Percentiles rank a stretch among this genome's conserved stretches.
Evolutionary conservation across 2,113 vertebrate genomes (phyloP).

Genomic region (Macrotus californicus): DNA sequence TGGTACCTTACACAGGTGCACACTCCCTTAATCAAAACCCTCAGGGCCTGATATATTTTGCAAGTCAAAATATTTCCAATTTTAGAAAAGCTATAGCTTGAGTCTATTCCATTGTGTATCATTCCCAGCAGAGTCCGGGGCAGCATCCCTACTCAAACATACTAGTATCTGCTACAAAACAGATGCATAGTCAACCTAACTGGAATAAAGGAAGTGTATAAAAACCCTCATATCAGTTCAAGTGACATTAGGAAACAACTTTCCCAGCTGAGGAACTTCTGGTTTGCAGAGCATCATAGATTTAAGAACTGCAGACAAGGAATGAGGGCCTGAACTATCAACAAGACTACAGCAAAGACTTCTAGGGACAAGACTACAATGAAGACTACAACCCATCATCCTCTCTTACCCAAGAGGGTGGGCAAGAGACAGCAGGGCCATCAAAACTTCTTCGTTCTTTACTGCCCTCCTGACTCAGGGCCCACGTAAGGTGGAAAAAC

Average conservation of each 20-base stretch:
- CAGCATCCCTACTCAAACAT: background rate
- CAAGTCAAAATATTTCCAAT: background rate
- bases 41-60: background rate
- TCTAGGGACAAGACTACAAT: background rate
- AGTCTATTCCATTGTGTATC: background rate
- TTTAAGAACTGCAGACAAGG: background rate
- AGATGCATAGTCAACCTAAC: background rate
- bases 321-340: background rate
- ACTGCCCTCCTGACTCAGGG: background rate
- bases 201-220: background rate
- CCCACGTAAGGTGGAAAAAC: background rate
- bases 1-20: background rate
- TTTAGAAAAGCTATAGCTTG: background rate
- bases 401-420: background rate
- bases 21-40: background rate
- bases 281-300: background rate
- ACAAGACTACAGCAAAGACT: background rate
- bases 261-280: background rate
- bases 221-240: background rate
- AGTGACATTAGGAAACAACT: background rate
- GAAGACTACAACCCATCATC: too few species aligned
- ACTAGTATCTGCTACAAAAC: background rate
- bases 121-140: background rate
- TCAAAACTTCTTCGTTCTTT: background rate
- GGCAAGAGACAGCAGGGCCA: background rate